Percentiles rank a stretch among this genome's conserved stretches.
These are phyloP conservation scores for Thymallus thymallus DNA, from an alignment of 2,113 vertebrate species.

Conservation along the genomic window DNA sequence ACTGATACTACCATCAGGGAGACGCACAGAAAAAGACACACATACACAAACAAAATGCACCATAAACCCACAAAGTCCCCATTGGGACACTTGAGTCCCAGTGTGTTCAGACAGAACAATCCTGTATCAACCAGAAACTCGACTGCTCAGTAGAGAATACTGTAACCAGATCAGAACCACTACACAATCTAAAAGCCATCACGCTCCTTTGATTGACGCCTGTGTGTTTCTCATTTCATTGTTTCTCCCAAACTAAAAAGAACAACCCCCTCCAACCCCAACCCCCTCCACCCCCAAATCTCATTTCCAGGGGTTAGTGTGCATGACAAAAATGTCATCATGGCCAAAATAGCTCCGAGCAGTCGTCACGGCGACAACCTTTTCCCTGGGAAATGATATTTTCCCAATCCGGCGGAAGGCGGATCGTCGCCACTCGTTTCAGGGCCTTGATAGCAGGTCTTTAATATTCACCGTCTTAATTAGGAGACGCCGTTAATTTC, in stretches of 20 bases:
- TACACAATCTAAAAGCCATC: constrained; percentile 32
- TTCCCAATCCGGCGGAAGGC: constrained; percentile 81
- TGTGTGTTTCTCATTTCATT: constrained; percentile 61
- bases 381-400: constrained; percentile 81
- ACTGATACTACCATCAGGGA: background rate
- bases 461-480: constrained; percentile 99
- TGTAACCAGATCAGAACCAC: constrained; percentile 33
- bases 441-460: constrained; percentile 88
- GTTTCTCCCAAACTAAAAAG: constrained; percentile 50
- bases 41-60: background rate
- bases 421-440: constrained; percentile 87
- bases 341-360: constrained; percentile 72
- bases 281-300: constrained; percentile 32
- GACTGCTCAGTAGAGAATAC: constrained; percentile 33
- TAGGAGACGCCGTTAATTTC: constrained; percentile 99
- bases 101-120: background rate
- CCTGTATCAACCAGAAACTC: constrained; percentile 14
- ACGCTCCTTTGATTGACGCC: constrained; percentile 54
- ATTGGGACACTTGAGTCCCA: constrained; percentile 15
- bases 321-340: constrained; percentile 80
- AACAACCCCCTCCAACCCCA: constrained; percentile 17
- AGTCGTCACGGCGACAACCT: constrained; percentile 72
- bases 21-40: background rate
- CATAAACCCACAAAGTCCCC: constrained; percentile 45
- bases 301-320: constrained; percentile 70